phyloP scores from a whole-genome alignment of 2,888 invertebrate genomes.

The Limenitis camilla region DNA sequence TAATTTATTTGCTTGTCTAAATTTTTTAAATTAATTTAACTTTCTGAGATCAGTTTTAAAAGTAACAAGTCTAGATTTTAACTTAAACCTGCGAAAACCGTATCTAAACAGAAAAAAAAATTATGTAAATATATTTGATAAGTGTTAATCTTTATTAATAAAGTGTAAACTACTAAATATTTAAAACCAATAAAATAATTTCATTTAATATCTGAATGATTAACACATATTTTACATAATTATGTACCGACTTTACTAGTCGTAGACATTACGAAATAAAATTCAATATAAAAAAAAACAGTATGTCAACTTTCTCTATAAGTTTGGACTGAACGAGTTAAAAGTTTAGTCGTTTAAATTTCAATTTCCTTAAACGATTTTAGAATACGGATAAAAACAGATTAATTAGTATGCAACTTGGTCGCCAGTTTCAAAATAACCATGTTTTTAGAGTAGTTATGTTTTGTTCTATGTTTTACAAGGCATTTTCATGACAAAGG shows the following conservation, averaged over 20 bases:
- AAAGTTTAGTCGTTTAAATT: slow-evolving; percentile 11
- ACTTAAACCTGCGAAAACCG: slow-evolving; percentile 34
- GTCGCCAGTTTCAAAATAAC: slow-evolving; percentile 29
- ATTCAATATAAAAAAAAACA: slow-evolving; percentile 1
- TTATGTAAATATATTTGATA: slow-evolving; percentile 44
- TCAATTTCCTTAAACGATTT: slow-evolving; percentile 24
- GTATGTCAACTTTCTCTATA: slow-evolving; percentile 9
- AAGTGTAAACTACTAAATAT: no score
- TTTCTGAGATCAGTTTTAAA: no score
- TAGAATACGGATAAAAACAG: slow-evolving; percentile 25
- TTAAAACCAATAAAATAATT: no score
- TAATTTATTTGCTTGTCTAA: no score
- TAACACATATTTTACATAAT: no score
- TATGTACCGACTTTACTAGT: no score
- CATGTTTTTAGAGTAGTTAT: slow-evolving; percentile 31
- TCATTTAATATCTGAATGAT: no score
- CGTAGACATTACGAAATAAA: background rate
- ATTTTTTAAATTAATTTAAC: no score
- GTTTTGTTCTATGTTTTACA: slow-evolving; percentile 23
- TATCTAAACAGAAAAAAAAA: slow-evolving; percentile 54
- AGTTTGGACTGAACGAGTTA: slow-evolving; percentile 11
- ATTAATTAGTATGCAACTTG: slow-evolving; percentile 36
- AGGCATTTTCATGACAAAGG: slow-evolving; percentile 18
- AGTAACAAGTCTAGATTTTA: no score
- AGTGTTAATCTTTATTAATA: no score